Evolutionary conservation across 2,113 vertebrate genomes (phyloP).

Genomic region (Clupea harengus): DNA sequence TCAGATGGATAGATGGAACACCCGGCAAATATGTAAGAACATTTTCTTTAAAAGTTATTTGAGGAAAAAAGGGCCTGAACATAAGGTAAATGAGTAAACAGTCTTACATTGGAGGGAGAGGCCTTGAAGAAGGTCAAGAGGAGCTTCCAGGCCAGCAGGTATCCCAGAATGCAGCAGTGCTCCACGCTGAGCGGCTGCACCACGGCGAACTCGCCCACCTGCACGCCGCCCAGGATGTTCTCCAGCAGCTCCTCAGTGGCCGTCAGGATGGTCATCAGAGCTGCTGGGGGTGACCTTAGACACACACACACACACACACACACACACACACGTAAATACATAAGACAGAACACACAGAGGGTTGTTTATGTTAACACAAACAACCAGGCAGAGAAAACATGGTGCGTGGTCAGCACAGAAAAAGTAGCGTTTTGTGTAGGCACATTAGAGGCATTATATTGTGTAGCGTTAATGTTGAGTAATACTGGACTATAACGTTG

Average conservation of each 20-base stretch:
- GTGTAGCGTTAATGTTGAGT: too few species aligned
- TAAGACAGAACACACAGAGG: not conserved
- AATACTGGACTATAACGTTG: too few species aligned
- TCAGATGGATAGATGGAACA: not conserved
- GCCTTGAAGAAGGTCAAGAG: slow-evolving; percentile 91
- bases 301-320: not conserved
- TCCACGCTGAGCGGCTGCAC: slow-evolving; percentile 87
- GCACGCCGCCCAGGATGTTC: slow-evolving; percentile 79
- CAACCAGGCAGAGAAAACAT: not conserved
- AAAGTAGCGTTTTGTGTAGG: not conserved
- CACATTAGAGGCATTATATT: too few species aligned
- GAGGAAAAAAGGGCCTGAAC: too few species aligned
- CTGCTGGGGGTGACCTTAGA: slow-evolving; percentile 86
- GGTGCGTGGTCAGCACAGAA: too few species aligned
- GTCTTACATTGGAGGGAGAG: slow-evolving; percentile 86
- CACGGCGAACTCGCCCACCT: slow-evolving; percentile 87
- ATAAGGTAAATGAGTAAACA: not conserved
- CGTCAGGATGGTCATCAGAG: slow-evolving; percentile 82
- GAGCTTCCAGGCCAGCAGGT: slow-evolving; percentile 93
- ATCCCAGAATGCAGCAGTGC: slow-evolving; percentile 89
- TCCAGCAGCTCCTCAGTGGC: slow-evolving; percentile 86
- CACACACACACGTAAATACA: not conserved
- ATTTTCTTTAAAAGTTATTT: too few species aligned
- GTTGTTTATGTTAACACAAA: not conserved
- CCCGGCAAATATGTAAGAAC: not conserved